Evolutionary conservation across 2,797 vertebrate genomes (phyloP).

Genomic region (Silurus aristotelis): DNA sequence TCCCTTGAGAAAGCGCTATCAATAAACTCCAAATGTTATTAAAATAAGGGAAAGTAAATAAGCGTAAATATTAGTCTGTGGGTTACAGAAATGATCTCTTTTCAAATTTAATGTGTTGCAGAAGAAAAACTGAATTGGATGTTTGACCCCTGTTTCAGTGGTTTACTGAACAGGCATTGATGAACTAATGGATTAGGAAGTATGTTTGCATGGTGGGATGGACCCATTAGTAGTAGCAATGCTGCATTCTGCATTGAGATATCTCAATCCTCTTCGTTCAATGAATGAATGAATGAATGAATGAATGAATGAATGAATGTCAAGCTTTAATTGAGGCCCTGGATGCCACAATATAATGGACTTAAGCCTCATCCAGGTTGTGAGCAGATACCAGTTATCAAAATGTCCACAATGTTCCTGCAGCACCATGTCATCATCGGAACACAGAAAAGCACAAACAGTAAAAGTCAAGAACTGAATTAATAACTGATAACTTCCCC

Average conservation of each 20-base stretch:
- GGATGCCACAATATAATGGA: neutral
- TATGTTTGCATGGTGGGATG: neutral
- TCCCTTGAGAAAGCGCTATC: neutral
- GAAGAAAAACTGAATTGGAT: neutral
- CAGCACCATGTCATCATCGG: neutral
- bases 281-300: too few species aligned
- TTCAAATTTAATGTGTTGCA: neutral
- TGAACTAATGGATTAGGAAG: neutral
- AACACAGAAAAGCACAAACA: neutral
- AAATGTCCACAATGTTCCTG: neutral
- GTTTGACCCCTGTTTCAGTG: neutral
- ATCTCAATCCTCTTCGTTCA: neutral
- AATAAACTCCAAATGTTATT: neutral
- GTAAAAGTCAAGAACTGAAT: too few species aligned
- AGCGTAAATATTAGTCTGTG: neutral
- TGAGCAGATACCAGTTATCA: neutral
- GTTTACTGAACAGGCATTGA: neutral
- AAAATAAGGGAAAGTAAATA: neutral
- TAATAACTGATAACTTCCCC: too few species aligned
- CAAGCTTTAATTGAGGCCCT: neutral
- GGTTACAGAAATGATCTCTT: neutral
- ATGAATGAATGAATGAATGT: neutral
- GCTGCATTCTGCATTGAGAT: neutral
- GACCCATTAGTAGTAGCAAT: neutral
- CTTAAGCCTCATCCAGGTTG: neutral